These are phyloP conservation scores for Danionella dracula DNA, from an alignment of 2,797 vertebrate species.

Conservation along the genomic window DNA sequence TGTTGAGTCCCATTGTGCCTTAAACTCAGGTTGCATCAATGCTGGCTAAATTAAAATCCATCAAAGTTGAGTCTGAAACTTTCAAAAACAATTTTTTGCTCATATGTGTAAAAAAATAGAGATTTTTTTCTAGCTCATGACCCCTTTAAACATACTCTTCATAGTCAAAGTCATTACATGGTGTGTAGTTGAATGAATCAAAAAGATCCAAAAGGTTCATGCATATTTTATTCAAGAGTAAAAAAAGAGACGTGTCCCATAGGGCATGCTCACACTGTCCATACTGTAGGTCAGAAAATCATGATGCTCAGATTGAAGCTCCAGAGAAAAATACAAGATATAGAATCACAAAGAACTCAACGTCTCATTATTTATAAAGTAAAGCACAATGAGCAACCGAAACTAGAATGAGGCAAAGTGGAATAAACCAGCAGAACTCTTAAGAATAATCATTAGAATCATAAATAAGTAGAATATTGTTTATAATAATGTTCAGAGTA, in stretches of 20 bases:
- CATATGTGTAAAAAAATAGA: too few species aligned
- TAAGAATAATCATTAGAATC: slow-evolving; percentile 63
- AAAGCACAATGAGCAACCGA: slow-evolving; percentile 68
- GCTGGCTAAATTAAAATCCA: too few species aligned
- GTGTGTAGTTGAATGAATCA: not conserved
- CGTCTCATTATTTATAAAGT: slow-evolving; percentile 61
- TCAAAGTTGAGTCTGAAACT: too few species aligned
- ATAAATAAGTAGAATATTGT: slow-evolving; percentile 70
- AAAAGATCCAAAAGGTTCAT: slow-evolving; percentile 68
- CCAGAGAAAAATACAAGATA: slow-evolving; percentile 56
- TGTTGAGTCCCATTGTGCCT: too few species aligned
- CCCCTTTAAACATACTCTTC: too few species aligned
- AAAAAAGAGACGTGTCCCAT: slow-evolving; percentile 80
- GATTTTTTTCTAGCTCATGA: too few species aligned
- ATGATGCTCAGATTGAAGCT: slow-evolving; percentile 46
- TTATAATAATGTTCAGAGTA: slow-evolving; percentile 61
- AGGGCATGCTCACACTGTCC: slow-evolving; percentile 80
- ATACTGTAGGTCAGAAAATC: slow-evolving; percentile 67
- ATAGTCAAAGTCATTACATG: not conserved
- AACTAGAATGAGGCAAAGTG: slow-evolving; percentile 65
- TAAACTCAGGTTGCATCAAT: too few species aligned
- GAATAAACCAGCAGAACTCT: slow-evolving; percentile 68
- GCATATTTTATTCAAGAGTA: slow-evolving; percentile 88
- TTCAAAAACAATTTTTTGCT: too few species aligned
- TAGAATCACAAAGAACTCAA: slow-evolving; percentile 45